Evolutionary conservation across 2,797 vertebrate genomes (phyloP).

Genomic region (Jordanella pulchra): DNA sequence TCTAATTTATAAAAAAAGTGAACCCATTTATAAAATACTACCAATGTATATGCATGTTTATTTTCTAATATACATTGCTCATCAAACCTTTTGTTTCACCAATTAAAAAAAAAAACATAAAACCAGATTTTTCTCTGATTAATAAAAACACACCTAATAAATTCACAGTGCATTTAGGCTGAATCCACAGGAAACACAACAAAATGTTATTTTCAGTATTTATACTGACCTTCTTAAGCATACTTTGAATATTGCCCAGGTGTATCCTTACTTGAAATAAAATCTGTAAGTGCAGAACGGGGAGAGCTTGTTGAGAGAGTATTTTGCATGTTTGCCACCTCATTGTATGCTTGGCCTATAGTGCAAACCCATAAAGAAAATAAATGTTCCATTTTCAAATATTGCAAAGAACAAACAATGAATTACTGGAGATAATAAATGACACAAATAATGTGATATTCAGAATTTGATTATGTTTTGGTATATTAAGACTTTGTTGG

Average conservation of each 20-base stretch:
- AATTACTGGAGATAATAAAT: no score
- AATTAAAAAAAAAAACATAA: neutral
- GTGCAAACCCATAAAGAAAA: no score
- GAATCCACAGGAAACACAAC: no score
- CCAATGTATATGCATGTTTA: neutral
- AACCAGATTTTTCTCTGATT: no score
- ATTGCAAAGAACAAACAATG: neutral
- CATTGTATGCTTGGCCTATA: neutral
- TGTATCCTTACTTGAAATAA: neutral
- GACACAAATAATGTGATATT: no score
- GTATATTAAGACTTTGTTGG: no score
- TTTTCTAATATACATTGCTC: neutral
- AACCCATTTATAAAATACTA: neutral
- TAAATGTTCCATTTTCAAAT: neutral
- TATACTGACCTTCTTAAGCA: neutral
- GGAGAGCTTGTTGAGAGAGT: neutral
- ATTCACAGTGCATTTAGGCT: no score
- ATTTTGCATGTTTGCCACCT: neutral
- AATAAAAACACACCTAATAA: neutral
- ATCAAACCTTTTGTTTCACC: neutral
- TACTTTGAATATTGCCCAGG: neutral
- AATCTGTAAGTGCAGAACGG: neutral
- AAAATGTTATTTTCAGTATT: neutral
- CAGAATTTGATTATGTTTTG: no score
- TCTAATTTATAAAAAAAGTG: neutral